Percentiles rank a stretch among this genome's conserved stretches.
phyloP scores from a whole-genome alignment of 2,113 vertebrate genomes.

The Climacteris rufus region DNA sequence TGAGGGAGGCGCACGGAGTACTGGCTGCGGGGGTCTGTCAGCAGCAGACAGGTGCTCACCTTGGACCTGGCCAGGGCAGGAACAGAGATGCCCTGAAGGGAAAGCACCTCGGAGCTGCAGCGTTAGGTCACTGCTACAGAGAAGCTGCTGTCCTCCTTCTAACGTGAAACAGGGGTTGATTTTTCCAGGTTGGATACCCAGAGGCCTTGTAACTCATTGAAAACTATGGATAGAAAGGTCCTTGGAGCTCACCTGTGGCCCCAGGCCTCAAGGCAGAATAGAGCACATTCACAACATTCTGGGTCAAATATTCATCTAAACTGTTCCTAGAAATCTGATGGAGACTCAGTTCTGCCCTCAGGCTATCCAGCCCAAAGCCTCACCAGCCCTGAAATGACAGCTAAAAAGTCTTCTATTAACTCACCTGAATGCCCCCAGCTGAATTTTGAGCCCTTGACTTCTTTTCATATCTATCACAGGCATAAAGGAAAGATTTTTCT shows the following conservation, averaged over 20 bases:
- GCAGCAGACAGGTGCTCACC: conserved; percentile 84
- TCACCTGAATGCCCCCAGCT: background rate
- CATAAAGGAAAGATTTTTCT: background rate
- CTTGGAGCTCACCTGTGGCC: background rate
- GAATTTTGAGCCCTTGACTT: background rate
- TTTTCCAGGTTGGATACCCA: background rate
- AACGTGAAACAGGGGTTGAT: background rate
- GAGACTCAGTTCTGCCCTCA: background rate
- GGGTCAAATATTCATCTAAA: background rate
- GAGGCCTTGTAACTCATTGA: background rate
- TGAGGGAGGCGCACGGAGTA: conserved; percentile 82
- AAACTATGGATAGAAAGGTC: background rate
- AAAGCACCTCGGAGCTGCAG: background rate
- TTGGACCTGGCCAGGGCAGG: conserved; percentile 82
- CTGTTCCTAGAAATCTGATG: background rate
- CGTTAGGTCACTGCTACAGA: background rate
- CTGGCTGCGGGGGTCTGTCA: conserved; percentile 86
- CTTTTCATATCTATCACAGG: background rate
- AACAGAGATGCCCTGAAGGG: background rate
- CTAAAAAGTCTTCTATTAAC: background rate
- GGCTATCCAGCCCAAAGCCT: background rate
- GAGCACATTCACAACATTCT: background rate
- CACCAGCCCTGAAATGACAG: background rate
- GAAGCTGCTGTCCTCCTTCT: background rate
- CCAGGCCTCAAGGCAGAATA: background rate